These are phyloP conservation scores for Helicolenus hilgendorfi DNA, from an alignment of 2,797 vertebrate genomes.

Conservation along the genomic window DNA sequence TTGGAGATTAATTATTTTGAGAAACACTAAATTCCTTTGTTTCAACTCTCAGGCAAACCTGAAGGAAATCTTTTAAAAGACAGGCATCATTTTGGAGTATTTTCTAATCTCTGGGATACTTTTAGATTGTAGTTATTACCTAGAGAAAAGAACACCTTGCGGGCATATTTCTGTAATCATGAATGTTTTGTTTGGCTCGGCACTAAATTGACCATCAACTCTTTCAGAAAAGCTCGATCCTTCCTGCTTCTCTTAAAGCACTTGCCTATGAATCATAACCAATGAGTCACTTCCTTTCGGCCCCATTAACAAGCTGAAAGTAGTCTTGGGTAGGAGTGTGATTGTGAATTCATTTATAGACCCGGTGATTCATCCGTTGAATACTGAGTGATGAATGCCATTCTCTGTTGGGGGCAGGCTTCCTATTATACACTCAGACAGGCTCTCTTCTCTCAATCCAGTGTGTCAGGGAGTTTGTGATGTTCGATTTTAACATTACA, in stretches of 20 bases:
- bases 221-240: slow-evolving; percentile 22
- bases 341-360: slow-evolving; percentile 81
- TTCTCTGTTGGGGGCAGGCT: slow-evolving; percentile 44
- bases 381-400: slow-evolving; percentile 60
- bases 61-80: not conserved
- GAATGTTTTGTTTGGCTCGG: slow-evolving; percentile 26
- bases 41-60: not conserved
- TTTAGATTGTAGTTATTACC: not conserved
- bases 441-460: not conserved
- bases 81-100: not conserved
- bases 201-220: slow-evolving; percentile 27
- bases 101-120: not conserved
- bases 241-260: slow-evolving; percentile 45
- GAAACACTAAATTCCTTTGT: not conserved
- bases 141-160: not conserved
- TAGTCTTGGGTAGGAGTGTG: slow-evolving; percentile 66
- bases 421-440: slow-evolving; percentile 49
- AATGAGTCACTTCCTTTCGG: slow-evolving; percentile 79
- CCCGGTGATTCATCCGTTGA: slow-evolving; percentile 74
- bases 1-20: not conserved
- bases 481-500: not conserved
- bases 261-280: slow-evolving; percentile 68
- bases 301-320: slow-evolving; percentile 68
- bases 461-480: slow-evolving; percentile 3
- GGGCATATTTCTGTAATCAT: not conserved